Base-by-base conservation (phyloP, 2,113 vertebrate genomes). In the Noturus placidus region DNA sequence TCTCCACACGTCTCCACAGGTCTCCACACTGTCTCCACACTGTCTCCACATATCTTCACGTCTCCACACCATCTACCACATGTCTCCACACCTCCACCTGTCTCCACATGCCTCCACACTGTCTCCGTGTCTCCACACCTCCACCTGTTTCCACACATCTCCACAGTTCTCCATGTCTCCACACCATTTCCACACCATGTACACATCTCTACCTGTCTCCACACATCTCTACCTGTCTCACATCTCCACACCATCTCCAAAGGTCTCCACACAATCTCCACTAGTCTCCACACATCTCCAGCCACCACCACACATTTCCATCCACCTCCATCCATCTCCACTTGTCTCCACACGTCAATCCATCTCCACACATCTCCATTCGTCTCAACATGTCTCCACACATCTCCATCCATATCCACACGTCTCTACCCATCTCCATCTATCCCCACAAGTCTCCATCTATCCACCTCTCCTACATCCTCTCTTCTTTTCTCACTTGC, bases 11-110 rank as follows among this genome's bases (percentile, higher is more conserved):
- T 57, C 50, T 76, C 52, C 79, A 92, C 91, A 86, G 82, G 74
- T 87, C 90, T 87, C 89, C 74, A 15, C 72, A 61, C 67, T n/a
- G 38, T 57, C 50, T 77, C 52, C 74, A 92, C 91, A n/a, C n/a
- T n/a, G n/a, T n/a, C n/a, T n/a, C n/a, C n/a, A 86, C 84, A 79
- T 87, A 89, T 87, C 89, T 61, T 38, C 7, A 3, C 17, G 2
- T 70, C 67, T 35, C 67, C 69, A 72, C 67, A 61, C 67, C 35
- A 50, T 57, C 50, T 77, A n/a, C n/a, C n/a, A n/a, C n/a, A n/a
- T n/a, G n/a, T n/a, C 59, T 65, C 92, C 91, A 86, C 84, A 79
- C 86, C 90, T 87, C 89, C 74, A 25, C 9, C 3, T 9, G 0
- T 76, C 22, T 22, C 38, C 38, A 76, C 4, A 30, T n/a, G n/a